phyloP scores from a whole-genome alignment of 2,888 invertebrate genomes.

The Caenorhabditis afra region DNA sequence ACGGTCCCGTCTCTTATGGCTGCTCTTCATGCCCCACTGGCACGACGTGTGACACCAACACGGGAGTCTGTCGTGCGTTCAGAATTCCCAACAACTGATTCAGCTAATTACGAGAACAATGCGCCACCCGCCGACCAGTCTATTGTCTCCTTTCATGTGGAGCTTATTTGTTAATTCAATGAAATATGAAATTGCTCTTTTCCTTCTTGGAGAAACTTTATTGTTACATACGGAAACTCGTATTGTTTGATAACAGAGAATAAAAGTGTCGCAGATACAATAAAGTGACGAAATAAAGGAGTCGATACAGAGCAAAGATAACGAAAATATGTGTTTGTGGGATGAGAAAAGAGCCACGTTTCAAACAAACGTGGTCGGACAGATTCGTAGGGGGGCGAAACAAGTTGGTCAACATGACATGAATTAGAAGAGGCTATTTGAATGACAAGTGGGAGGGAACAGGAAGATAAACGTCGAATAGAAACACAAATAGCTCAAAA shows the following conservation, averaged over 20 bases:
- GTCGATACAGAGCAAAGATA: not conserved
- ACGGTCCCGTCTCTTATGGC: slow-evolving; percentile 32
- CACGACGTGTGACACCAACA: slow-evolving; percentile 48
- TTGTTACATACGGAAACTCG: slow-evolving; percentile 56
- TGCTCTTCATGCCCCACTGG: slow-evolving; percentile 41
- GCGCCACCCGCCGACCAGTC: not conserved
- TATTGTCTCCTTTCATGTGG: not conserved
- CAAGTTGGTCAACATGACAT: slow-evolving; percentile 50
- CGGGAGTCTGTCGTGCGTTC: slow-evolving; percentile 53
- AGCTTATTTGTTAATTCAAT: not conserved
- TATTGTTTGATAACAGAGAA: slow-evolving; percentile 52
- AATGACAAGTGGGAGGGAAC: slow-evolving; percentile 30
- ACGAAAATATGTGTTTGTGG: not conserved
- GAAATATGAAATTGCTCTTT: slow-evolving; percentile 6
- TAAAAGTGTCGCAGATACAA: slow-evolving; percentile 35
- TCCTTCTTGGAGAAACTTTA: slow-evolving; percentile 11
- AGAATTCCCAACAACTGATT: slow-evolving; percentile 18
- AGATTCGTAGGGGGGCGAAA: slow-evolving; percentile 7
- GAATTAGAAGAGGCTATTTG: slow-evolving; percentile 4
- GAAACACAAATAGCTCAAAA: slow-evolving; percentile 1
- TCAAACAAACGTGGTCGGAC: not conserved
- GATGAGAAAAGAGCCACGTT: not conserved
- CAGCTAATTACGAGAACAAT: slow-evolving; percentile 14
- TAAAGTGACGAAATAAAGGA: slow-evolving; percentile 7
- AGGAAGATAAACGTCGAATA: slow-evolving; percentile 11